phyloP scores from a whole-genome alignment of 1,140 invertebrate genomes.

The Brachionus angularis region DNA sequence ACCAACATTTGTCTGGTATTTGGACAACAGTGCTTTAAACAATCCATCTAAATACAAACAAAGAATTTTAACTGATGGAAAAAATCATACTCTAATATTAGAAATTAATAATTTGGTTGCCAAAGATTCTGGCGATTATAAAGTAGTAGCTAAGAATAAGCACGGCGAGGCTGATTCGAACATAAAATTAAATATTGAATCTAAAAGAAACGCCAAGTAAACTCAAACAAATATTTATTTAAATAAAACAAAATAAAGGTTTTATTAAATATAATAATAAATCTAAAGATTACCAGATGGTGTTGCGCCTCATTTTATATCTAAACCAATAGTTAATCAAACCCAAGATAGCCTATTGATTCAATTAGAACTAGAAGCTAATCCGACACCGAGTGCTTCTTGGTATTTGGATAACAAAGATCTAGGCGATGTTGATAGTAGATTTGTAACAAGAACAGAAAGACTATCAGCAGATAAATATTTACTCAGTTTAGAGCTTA shows the following conservation, averaged over 20 bases:
- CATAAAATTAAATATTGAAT: conserved; percentile 78
- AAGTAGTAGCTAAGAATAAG: conserved; percentile 84
- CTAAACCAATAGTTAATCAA: conserved; percentile 86
- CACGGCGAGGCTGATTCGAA: conserved; percentile 89
- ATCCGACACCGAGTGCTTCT: conserved; percentile 29
- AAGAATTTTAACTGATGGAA: conserved; percentile 60
- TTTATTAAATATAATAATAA: conserved; percentile 28
- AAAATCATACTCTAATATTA: conserved; percentile 81
- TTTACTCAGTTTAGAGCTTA: conserved; percentile 36
- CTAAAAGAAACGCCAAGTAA: conserved; percentile 29
- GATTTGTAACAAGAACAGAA: conserved; percentile 35
- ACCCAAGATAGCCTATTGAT: conserved; percentile 69
- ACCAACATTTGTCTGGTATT: conserved; percentile 87
- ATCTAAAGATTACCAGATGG: conserved; percentile 90
- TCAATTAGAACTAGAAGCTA: conserved; percentile 7
- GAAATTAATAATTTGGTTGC: conserved; percentile 86
- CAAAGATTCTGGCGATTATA: conserved; percentile 82
- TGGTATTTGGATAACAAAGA: conserved; percentile 37
- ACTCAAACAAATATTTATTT: too few species aligned
- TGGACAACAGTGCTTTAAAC: conserved; percentile 74
- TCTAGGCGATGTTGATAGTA: conserved; percentile 10
- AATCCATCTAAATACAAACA: conserved; percentile 57
- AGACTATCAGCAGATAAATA: conserved; percentile 5
- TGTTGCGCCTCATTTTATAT: conserved; percentile 85
- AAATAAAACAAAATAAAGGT: not conserved